Base-by-base conservation (phyloP, 2,113 vertebrate species). In the Melanostigma gelatinosum region DNA sequence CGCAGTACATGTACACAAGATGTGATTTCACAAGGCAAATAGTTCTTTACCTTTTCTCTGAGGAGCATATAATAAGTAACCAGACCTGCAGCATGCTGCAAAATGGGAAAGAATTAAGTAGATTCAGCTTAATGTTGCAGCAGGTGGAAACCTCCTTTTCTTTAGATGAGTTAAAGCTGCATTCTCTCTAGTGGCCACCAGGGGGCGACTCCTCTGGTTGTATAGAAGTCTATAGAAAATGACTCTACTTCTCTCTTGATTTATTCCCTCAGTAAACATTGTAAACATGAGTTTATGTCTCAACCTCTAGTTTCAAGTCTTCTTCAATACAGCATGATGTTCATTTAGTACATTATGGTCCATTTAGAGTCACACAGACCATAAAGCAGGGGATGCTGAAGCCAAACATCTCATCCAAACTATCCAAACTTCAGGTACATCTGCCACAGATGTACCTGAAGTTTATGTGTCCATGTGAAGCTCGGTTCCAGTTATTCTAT, bases 21-120 rank as follows among this genome's bases (percentile, higher is more conserved):
- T 34, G 60, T 24, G 60, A 29, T 80, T 80, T 62, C 34, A 62
- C 24, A 32, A 48, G 12, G 71, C 3, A 62, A 67, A 44, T 22
- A 52, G 6, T 74, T 50, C 24, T 29, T 18, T 48, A 29, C 12
- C 46, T 29, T n/a, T 20, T 79, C 12, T 6, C 8, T 3, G 67
- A 18, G 11, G 4, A 36, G 34, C 27, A 27, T 44, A 46, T 58
- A 8, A 64, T 9, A 38, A 6, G 4, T 20, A 13, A 62, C 6
- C 2, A 52, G 10, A 16, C 4, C 42, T 27, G 54, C 27, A 40
- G 22, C 5, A 3, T 22, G 22, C 27, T 1, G 1, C 4, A 27
- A 18, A 22, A 24, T 3, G 3, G 1, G 15, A 0, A 40, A 46
- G 6, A 9, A 4, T 12, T 48, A 24, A 38, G 36, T n/a, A 52